These are phyloP conservation scores for Idaea dimidiata DNA, from an alignment of 2,888 invertebrate species.

Conservation along the genomic window DNA sequence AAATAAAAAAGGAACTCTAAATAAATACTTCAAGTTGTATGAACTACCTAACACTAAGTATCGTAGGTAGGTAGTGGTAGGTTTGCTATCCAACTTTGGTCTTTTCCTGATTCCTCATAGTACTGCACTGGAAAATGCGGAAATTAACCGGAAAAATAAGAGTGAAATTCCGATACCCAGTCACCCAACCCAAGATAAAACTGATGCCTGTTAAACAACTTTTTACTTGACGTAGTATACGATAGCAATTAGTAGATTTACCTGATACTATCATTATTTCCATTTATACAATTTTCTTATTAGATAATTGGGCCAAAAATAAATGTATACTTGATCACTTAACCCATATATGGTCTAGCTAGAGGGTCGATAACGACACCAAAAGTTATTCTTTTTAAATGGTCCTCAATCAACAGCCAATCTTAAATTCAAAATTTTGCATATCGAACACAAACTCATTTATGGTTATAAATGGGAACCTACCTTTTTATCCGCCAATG, in stretches of 20 bases:
- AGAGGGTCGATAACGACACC: too few relatives aligned
- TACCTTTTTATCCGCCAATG: too few relatives aligned
- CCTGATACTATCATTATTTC: conserved; percentile 39
- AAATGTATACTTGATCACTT: background rate
- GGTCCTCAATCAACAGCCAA: too few relatives aligned
- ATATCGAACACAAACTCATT: too few relatives aligned
- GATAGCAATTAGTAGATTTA: conserved; percentile 41
- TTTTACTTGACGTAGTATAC: conserved; percentile 21
- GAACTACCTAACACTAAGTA: conserved; percentile 16
- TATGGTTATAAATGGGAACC: too few relatives aligned
- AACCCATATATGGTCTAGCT: too few relatives aligned
- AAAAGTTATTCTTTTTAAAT: too few relatives aligned
- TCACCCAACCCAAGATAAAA: conserved; percentile 34
- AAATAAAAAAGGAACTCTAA: background rate
- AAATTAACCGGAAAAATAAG: conserved; percentile 44
- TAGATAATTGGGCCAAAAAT: conserved; percentile 24
- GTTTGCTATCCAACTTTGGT: conserved; percentile 33
- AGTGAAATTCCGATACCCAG: conserved; percentile 47
- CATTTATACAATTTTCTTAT: conserved; percentile 25
- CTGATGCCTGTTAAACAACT: conserved; percentile 25
- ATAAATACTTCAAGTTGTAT: background rate
- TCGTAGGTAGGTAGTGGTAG: conserved; percentile 44
- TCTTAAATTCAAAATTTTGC: too few relatives aligned
- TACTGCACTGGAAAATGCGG: conserved; percentile 51
- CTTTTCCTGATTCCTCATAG: conserved; percentile 54